Conservation (phyloP, 2,113 vertebrate species). For the Nyctibius bracteatus region DNA sequence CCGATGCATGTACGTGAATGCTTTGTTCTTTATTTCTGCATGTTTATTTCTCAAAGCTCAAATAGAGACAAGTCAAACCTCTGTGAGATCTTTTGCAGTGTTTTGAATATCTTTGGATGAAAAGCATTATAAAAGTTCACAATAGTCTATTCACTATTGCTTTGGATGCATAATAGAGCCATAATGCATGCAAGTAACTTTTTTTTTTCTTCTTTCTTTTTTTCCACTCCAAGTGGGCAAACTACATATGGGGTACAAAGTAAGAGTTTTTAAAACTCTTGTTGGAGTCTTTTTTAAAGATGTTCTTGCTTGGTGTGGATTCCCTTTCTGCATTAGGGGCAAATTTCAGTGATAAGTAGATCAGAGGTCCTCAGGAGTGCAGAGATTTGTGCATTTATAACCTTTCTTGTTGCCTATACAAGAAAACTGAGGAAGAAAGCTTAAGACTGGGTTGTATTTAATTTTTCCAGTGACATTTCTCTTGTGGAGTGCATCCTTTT, state of each 20-base stretch:
- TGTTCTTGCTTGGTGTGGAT: not conserved
- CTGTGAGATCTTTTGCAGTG: not conserved
- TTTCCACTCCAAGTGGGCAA: not conserved
- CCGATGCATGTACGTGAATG: rapidly evolving
- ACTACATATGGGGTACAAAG: not conserved
- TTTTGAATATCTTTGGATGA: not conserved
- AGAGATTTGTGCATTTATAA: not conserved
- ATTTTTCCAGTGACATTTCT: not conserved
- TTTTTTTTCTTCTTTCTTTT: not conserved
- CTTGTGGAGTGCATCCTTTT: not conserved
- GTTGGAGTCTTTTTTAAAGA: not conserved
- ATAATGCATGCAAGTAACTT: not conserved
- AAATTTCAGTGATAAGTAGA: not conserved
- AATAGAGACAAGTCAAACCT: not conserved
- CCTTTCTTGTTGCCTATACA: not conserved
- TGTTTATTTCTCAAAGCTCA: not conserved
- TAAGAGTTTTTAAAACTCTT: not conserved
- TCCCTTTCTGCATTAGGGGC: not conserved
- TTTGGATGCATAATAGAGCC: not conserved
- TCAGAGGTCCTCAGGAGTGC: not conserved
- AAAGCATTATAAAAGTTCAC: not conserved
- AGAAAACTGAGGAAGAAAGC: not conserved
- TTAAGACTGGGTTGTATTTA: not conserved
- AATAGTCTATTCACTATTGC: not conserved
- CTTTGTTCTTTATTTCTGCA: not conserved